Evolutionary conservation across 2,113 vertebrate species (phyloP).

Genomic region (Columba janthina): DNA sequence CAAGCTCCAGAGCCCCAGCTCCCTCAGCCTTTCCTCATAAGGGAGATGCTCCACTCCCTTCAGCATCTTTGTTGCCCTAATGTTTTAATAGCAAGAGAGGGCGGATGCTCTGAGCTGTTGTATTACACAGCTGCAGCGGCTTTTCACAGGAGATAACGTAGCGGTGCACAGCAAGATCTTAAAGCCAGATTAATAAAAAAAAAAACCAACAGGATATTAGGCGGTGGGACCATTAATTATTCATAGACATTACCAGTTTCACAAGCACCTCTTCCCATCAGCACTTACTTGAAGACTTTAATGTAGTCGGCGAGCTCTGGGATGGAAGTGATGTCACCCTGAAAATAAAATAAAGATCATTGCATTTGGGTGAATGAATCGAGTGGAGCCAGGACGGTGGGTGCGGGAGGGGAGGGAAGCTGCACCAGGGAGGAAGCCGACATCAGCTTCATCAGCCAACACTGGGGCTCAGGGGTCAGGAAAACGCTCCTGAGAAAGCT

Average conservation of each 20-base stretch:
- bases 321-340: constrained; percentile 99
- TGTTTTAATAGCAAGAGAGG: neutral
- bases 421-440: rapidly evolving
- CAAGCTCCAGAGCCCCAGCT: too few relatives aligned
- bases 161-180: neutral
- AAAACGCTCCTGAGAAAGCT: neutral
- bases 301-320: constrained; percentile 97
- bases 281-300: constrained; percentile 99
- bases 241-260: constrained; percentile 33
- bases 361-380: neutral
- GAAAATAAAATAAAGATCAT: neutral
- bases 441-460: neutral
- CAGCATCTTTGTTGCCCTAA: too few relatives aligned
- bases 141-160: neutral
- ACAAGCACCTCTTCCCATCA: constrained; percentile 17
- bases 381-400: neutral
- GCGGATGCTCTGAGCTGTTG: neutral
- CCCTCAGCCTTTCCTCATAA: too few relatives aligned
- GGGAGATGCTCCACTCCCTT: too few relatives aligned
- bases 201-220: neutral
- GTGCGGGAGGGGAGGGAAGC: neutral
- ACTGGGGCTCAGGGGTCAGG: rapidly evolving
- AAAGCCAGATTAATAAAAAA: neutral
- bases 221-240: neutral
- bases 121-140: neutral